Percentiles rank a stretch among this genome's conserved stretches.
Evolutionary conservation across 2,797 vertebrate genomes (phyloP).

Genomic region (Muscicapa striata): DNA sequence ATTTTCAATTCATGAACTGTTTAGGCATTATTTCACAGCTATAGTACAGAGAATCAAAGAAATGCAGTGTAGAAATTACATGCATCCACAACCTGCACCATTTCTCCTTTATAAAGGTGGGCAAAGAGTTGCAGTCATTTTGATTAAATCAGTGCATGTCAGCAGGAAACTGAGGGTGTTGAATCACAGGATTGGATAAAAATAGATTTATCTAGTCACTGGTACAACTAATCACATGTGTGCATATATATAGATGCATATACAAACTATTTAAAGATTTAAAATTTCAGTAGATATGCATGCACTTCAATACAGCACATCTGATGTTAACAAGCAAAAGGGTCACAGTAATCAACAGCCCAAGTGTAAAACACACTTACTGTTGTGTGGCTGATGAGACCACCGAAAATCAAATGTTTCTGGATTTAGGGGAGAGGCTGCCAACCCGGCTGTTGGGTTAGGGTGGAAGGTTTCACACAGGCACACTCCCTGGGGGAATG

Average conservation of each 20-base stretch:
- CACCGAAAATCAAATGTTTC: not conserved
- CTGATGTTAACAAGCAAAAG: not conserved
- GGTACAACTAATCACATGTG: not conserved
- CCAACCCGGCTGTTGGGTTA: not conserved
- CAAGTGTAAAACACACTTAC: not conserved
- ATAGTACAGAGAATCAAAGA: not conserved
- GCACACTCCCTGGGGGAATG: rapidly evolving
- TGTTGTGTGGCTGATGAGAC: not conserved
- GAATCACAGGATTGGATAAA: not conserved
- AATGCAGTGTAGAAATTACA: not conserved
- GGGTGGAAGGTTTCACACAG: not conserved
- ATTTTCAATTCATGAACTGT: not conserved
- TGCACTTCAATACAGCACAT: not conserved
- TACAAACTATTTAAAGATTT: not conserved
- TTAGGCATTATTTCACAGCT: not conserved
- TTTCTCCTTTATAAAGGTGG: not conserved
- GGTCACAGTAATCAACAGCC: not conserved
- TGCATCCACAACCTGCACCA: not conserved
- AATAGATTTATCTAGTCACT: not conserved
- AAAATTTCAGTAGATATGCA: not conserved
- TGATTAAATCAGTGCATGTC: not conserved
- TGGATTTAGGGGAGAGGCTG: not conserved
- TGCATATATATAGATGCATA: not conserved
- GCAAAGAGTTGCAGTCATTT: not conserved
- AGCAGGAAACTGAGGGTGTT: not conserved